phyloP scores from a whole-genome alignment of 2,797 vertebrate genomes.

The Rhadinocentrus ornatus region DNA sequence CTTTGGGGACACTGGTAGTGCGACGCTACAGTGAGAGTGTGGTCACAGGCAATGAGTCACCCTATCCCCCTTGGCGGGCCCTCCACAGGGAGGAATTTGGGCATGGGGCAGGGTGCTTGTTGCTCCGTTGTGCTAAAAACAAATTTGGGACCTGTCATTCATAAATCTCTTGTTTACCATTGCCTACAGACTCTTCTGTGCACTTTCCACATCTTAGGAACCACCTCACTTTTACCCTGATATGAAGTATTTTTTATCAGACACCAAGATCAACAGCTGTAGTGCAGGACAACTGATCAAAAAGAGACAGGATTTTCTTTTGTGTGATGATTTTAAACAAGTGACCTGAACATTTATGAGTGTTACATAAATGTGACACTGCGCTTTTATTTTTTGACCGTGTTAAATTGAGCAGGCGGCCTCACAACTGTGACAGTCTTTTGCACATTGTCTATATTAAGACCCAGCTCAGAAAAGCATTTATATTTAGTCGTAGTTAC shows the following conservation, averaged over 20 bases:
- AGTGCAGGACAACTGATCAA: conserved; percentile 16
- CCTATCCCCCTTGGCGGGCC: conserved; percentile 68
- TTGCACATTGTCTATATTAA: conserved; percentile 84
- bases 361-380: conserved; percentile 76
- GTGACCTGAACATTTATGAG: conserved; percentile 60
- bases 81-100: conserved; percentile 75
- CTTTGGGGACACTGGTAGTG: conserved; percentile 67
- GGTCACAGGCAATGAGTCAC: conserved; percentile 78
- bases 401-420: conserved; percentile 79
- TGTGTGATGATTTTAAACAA: conserved; percentile 42
- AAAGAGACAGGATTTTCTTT: conserved; percentile 28
- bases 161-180: conserved; percentile 82
- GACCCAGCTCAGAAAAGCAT: conserved; percentile 80
- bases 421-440: conserved; percentile 81
- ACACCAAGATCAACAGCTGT: conserved; percentile 1
- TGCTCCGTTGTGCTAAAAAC: conserved; percentile 79
- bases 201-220: conserved; percentile 56
- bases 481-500: conserved; percentile 83
- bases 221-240: conserved; percentile 17
- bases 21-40: conserved; percentile 68
- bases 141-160: conserved; percentile 79
- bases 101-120: conserved; percentile 71
- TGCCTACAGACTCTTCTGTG: conserved; percentile 57
- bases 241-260: conserved; percentile 30
- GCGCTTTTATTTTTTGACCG: conserved; percentile 76